Conservation (phyloP, 2,797 vertebrate species). For the Trachops cirrhosus region DNA sequence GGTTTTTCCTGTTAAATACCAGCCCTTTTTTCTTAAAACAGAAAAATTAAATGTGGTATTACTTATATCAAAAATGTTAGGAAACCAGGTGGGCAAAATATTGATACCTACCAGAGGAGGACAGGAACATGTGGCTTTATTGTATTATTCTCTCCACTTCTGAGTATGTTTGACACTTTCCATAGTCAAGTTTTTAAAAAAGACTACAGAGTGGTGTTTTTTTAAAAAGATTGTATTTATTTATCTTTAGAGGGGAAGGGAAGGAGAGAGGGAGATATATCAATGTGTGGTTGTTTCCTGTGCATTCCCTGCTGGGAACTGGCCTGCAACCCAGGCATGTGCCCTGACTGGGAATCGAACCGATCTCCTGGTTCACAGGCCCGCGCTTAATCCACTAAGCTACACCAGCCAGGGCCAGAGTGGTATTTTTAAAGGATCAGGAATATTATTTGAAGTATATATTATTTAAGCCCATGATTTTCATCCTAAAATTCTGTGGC, state of each 20-base stretch:
- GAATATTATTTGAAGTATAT: not conserved
- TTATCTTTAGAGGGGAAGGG: too few species aligned
- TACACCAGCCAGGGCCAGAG: too few species aligned
- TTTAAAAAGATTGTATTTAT: too few species aligned
- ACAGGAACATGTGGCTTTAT: not conserved
- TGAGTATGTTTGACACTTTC: not conserved
- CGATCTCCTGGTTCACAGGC: too few species aligned
- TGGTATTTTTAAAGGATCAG: not conserved
- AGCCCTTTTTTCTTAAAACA: not conserved
- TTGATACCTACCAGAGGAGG: not conserved
- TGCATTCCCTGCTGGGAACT: too few species aligned
- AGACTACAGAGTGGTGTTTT: not conserved
- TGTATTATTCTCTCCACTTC: not conserved
- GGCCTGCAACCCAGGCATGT: too few species aligned
- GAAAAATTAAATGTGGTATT: not conserved
- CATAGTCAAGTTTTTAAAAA: not conserved
- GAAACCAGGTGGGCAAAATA: not conserved
- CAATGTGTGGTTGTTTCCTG: too few species aligned
- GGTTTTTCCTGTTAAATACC: not conserved
- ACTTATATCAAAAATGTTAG: not conserved
- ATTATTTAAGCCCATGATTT: not conserved
- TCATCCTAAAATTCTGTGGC: not conserved
- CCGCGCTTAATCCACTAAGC: too few species aligned
- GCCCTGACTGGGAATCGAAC: too few species aligned
- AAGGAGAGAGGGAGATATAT: too few species aligned